Conservation (phyloP, 2,113 vertebrate genomes). For the Sander lucioperca region DNA sequence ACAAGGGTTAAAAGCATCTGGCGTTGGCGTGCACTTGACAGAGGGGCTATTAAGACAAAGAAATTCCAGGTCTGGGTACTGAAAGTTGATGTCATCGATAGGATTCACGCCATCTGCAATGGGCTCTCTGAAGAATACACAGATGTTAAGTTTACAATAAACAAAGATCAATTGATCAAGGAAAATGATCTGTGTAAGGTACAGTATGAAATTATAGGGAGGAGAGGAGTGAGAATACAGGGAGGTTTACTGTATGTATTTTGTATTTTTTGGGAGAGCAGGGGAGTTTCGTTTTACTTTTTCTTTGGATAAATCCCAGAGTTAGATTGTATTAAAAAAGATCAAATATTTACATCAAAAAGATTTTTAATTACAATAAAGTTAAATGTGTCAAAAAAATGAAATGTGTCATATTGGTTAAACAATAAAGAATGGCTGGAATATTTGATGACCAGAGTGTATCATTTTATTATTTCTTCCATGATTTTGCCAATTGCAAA, state of each 20-base stretch:
- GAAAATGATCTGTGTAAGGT: neutral
- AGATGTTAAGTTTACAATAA: slow-evolving; percentile 23
- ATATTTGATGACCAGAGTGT: neutral
- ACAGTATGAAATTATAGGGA: neutral
- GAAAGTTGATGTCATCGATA: slow-evolving; percentile 67
- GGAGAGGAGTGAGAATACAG: neutral
- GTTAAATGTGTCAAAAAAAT: neutral
- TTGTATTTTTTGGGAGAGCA: neutral
- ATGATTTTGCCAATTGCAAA: neutral
- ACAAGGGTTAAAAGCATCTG: slow-evolving; percentile 93
- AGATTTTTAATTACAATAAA: too few species aligned
- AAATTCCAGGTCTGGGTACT: slow-evolving; percentile 79
- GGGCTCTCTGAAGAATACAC: slow-evolving; percentile 67
- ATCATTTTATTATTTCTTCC: neutral
- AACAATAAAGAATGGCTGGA: neutral
- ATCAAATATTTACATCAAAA: neutral
- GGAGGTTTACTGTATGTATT: neutral
- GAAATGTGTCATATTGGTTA: neutral
- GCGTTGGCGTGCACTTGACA: slow-evolving; percentile 88
- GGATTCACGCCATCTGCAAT: slow-evolving; percentile 48
- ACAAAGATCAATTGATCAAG: slow-evolving; percentile 1
- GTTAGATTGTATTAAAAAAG: neutral
- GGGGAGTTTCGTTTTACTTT: neutral
- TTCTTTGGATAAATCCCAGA: neutral
- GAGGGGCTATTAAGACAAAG: slow-evolving; percentile 78